Evolutionary conservation across 2,888 invertebrate genomes (phyloP), one percentile per base, ranked within the genome.

Genomic region (Volucella inflata): DNA sequence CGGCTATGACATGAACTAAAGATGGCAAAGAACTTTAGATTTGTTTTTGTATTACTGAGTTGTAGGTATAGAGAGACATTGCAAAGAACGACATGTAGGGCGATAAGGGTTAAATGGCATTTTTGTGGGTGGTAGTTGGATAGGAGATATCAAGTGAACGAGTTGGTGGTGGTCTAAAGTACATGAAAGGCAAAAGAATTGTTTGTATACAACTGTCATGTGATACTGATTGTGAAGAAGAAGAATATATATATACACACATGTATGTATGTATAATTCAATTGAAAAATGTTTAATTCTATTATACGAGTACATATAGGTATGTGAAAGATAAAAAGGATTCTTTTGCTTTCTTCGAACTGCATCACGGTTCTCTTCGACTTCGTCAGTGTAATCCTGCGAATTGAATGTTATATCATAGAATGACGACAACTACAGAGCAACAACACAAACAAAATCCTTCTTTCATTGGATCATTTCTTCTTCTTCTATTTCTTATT

Each of bases 51-150:
- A 77, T 16, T 57, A 67, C 11, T 40, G 42, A 59, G 36, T 55
- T 60, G 59, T 46, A 53, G 38, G 81, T 77, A 71, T 16, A 48
- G 17, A 60, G 50, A 53, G 48, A 67, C 72, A 72, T 53, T 40
- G 36, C 59, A 65, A 76, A 55, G 55, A 77, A 77, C 38, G 82
- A 78, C 67, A 78, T 76, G 70, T 60, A n/a, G 3, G 40, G 11
- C 21, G 78, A 77, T 77, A 60, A 70, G 65, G 42, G 65, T 82
- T 71, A 82, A 82, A 77, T 77, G 82, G 44, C 77, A 72, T 30
- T 30, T 77, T 67, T 82, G 65, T 77, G 67, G 68, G 68, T 62
- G 77, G 62, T 21, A 14, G 30, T 53, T 59, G 42, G 12, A 4
- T 8, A n/a, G 14, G 9, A n/a, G n/a, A 30, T 30, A 30, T 6